Conservation (phyloP, 1,140 invertebrate genomes). For the Neodiprion fabricii region DNA sequence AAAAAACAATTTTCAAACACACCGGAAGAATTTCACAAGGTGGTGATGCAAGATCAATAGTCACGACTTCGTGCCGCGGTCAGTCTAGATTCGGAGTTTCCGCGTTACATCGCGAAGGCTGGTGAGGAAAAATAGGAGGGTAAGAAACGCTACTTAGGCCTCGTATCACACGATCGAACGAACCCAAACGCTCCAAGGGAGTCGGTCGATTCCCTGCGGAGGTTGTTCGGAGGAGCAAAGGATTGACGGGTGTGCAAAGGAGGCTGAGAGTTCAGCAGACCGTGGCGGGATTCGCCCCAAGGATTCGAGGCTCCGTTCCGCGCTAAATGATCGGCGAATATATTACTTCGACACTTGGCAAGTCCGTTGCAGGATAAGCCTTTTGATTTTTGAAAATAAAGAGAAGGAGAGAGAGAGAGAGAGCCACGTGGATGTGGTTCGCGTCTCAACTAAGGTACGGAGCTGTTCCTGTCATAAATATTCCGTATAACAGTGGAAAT, state of each 20-base stretch:
- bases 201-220: slow-evolving; percentile 2
- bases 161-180: slow-evolving; percentile 35
- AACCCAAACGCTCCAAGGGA: slow-evolving; percentile 27
- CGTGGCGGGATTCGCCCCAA: not conserved
- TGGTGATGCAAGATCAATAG: too few species aligned
- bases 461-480: too few species aligned
- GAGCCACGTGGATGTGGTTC: too few species aligned
- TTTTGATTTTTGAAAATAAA: too few species aligned
- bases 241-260: slow-evolving; percentile 6
- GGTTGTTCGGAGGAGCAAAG: not conserved
- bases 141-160: slow-evolving; percentile 13
- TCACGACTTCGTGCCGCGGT: too few species aligned
- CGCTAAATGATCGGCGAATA: not conserved
- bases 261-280: slow-evolving; percentile 1
- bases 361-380: too few species aligned
- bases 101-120: not conserved
- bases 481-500: too few species aligned
- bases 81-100: too few species aligned
- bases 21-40: too few species aligned
- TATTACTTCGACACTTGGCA: not conserved
- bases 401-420: too few species aligned
- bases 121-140: not conserved
- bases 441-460: too few species aligned
- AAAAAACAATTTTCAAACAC: too few species aligned
- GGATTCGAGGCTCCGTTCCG: not conserved